Percentiles rank a stretch among this genome's conserved stretches.
Conservation (phyloP, 1,140 invertebrate genomes). For the Leptonema lineaticorne region DNA sequence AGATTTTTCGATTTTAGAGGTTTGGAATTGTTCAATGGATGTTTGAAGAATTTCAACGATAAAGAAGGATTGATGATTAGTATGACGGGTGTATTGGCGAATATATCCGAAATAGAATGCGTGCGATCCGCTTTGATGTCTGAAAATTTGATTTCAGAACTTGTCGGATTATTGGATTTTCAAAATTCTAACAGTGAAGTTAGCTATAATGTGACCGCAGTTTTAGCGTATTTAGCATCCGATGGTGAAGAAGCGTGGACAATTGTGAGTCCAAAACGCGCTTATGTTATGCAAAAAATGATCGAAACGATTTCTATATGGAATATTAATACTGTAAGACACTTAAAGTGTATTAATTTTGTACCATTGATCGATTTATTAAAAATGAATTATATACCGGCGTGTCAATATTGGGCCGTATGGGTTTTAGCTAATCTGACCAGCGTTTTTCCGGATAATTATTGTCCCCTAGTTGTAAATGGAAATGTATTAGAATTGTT, state of each 20-base stretch:
- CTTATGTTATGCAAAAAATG: slow-evolving; percentile 76
- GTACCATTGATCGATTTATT: slow-evolving; percentile 85
- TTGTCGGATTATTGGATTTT: slow-evolving; percentile 81
- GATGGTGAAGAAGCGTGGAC: slow-evolving; percentile 87
- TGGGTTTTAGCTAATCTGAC: slow-evolving; percentile 98
- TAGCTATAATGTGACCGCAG: slow-evolving; percentile 95
- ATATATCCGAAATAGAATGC: slow-evolving; percentile 90
- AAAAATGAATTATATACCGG: slow-evolving; percentile 77
- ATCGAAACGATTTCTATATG: slow-evolving; percentile 82
- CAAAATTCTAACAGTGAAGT: slow-evolving; percentile 93
- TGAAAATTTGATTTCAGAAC: slow-evolving; percentile 79
- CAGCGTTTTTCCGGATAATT: slow-evolving; percentile 89
- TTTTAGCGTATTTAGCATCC: slow-evolving; percentile 91
- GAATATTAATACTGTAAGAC: slow-evolving; percentile 82
- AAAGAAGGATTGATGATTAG: slow-evolving; percentile 88
- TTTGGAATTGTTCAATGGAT: slow-evolving; percentile 84
- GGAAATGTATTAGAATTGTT: slow-evolving; percentile 83
- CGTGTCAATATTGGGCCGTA: slow-evolving; percentile 95
- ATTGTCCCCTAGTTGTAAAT: slow-evolving; percentile 80
- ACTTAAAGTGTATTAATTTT: slow-evolving; percentile 97
- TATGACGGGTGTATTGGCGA: slow-evolving; percentile 96
- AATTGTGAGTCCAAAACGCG: slow-evolving; percentile 66
- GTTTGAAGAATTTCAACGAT: slow-evolving; percentile 65
- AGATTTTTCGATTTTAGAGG: slow-evolving; percentile 83
- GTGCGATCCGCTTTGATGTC: slow-evolving; percentile 86